Base-by-base conservation (phyloP, 2,113 vertebrate genomes). In the Festucalex cinctus region DNA sequence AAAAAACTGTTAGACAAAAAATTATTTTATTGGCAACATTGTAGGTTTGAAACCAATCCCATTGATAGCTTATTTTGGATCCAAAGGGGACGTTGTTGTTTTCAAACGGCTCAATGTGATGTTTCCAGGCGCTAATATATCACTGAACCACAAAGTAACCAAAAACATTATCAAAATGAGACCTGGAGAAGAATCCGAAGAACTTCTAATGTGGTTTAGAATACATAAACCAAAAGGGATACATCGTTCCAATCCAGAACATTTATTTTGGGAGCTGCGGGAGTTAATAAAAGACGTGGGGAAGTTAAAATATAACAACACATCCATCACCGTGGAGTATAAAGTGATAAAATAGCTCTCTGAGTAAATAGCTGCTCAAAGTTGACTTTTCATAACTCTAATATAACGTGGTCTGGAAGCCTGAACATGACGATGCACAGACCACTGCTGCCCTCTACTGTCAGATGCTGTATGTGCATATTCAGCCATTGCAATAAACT, bases 361-460 rank as follows among this genome's bases (percentile, higher is more conserved):
- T n/a, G 13, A 48, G 26, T 17, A 35, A 49, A 41, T 61, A 41
- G 37, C 12, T 24, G n/a, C 36, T 62, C 60, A 17, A 24, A 24
- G 60, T 43, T 62, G 8, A 5, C n/a, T 62, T 43, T 62, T 14
- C 4, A 57, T 17, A 58, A 36, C 14, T 58, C 28, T 58, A 6
- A 20, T 2, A 8, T 10, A 36, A 36, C 26, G 3, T 19, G 51
- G 4, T 26, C 10, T 26, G 44, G 44, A 46, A 3, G 13, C 4
- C 10, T 14, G 10, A n/a, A n/a, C 20, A 60, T 10, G 32, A 22
- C 9, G 16, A 35, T 35, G 12, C 35, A 58, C 41, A 71, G 46
- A 70, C 36, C 48, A 49, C 16, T 61, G 32, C 46, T 51, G 88
- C 89, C 89, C 88, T 83, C 89, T 90, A 80, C 77, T 88, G 89